Percentiles rank a stretch among this genome's conserved stretches.
Evolutionary conservation across 2,113 vertebrate species (phyloP).

Genomic region (Herpetotheres cachinnans): DNA sequence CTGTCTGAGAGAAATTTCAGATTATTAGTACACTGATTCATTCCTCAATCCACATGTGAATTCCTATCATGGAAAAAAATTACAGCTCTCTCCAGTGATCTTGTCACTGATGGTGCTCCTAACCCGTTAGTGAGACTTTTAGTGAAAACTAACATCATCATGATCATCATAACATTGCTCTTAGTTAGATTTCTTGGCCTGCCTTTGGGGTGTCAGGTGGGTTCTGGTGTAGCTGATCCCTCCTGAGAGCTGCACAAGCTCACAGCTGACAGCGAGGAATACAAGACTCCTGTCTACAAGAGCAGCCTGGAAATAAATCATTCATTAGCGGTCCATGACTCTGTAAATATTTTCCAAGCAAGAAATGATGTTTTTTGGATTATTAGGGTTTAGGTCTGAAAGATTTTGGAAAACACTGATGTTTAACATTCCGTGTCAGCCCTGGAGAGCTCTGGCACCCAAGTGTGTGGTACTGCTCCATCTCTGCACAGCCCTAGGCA

Average conservation of each 20-base stretch:
- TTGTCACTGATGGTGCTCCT: not conserved
- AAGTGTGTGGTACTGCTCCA: fast-evolving
- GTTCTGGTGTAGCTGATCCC: not conserved
- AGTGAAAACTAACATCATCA: not conserved
- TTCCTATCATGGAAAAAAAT: not conserved
- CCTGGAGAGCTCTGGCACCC: not conserved
- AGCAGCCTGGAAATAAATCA: not conserved
- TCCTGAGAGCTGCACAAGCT: not conserved
- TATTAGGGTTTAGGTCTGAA: not conserved
- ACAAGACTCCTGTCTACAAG: not conserved
- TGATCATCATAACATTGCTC: not conserved
- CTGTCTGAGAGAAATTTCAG: not conserved
- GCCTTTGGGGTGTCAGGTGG: not conserved
- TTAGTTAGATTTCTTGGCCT: not conserved
- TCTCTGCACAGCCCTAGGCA: not conserved
- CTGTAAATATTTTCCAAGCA: not conserved
- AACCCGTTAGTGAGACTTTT: too few relatives aligned
- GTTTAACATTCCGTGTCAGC: not conserved
- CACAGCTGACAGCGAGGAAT: not conserved
- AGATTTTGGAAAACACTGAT: not conserved
- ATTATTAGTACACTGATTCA: not conserved
- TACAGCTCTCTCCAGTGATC: not conserved
- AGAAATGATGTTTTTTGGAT: fast-evolving
- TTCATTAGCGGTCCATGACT: too few relatives aligned
- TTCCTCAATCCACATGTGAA: not conserved